These are phyloP conservation scores for Trachelus iudaicus DNA, from an alignment of 2,888 invertebrate species.

Conservation along the genomic window DNA sequence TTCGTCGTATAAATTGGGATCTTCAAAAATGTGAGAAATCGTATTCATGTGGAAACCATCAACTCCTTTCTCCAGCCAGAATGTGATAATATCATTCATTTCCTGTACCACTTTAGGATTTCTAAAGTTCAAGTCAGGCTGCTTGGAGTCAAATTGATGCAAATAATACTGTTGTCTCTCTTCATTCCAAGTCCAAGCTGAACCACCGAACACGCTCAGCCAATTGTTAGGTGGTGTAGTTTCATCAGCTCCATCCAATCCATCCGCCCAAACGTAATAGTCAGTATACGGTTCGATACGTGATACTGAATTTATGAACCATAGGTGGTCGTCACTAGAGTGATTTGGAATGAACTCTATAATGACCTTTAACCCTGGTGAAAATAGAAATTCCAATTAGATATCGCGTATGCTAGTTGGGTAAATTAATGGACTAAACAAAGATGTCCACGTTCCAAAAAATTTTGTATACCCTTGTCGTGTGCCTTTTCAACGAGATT, in stretches of 20 bases:
- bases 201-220: conserved; percentile 77
- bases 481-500: conserved; percentile 68
- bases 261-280: conserved; percentile 83
- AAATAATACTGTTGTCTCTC: conserved; percentile 78
- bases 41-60: conserved; percentile 82
- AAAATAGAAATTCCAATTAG: neutral
- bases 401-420: neutral
- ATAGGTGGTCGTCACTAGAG: conserved; percentile 79
- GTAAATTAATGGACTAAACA: neutral
- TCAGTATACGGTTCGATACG: conserved; percentile 74
- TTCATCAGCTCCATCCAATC: conserved; percentile 46
- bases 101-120: conserved; percentile 75
- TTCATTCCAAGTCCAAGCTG: conserved; percentile 79
- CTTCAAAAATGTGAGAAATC: conserved; percentile 68
- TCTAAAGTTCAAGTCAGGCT: conserved; percentile 85
- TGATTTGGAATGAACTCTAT: conserved; percentile 80
- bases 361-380: conserved; percentile 61
- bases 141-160: conserved; percentile 79
- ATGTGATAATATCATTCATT: conserved; percentile 77
- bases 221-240: conserved; percentile 79
- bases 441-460: neutral
- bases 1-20: conserved; percentile 68
- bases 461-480: conserved; percentile 36
- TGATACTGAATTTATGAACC: conserved; percentile 78
- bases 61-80: conserved; percentile 81